A percentile compares a stretch with the other conserved stretches of the same genome.
Conservation (phyloP, 2,888 invertebrate genomes). For the Celastrina argiolus region DNA sequence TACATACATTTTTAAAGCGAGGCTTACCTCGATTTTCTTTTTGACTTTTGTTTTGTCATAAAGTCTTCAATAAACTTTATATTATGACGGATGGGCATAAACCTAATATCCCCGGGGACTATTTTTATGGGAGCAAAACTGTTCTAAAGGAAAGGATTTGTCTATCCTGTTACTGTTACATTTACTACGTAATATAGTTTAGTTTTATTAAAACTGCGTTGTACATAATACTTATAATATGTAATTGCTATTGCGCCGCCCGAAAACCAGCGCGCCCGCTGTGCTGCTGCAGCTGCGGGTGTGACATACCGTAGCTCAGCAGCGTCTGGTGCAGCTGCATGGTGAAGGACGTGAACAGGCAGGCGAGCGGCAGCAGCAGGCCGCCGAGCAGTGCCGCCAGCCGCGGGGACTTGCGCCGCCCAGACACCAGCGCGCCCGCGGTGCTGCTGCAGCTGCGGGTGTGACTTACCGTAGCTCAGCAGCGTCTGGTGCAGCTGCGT, state of each 20-base stretch:
- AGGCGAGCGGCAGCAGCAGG: conserved; percentile 88
- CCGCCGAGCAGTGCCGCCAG: conserved; percentile 92
- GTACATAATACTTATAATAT: too few species aligned
- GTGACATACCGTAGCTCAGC: conserved; percentile 85
- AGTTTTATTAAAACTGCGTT: too few species aligned
- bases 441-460: too few species aligned
- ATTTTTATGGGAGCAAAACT: neutral
- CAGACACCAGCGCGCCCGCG: conserved; percentile 87
- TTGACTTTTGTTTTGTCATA: neutral
- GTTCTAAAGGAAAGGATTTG: neutral
- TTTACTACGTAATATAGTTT: neutral
- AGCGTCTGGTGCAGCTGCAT: conserved; percentile 90
- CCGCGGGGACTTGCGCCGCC: conserved; percentile 86
- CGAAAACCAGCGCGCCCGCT: conserved; percentile 87
- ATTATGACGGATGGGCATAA: conserved; percentile 4
- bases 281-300: too few species aligned
- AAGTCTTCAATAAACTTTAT: conserved; percentile 1
- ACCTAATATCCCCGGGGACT: neutral
- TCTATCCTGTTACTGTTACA: neutral
- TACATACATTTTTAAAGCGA: neutral
- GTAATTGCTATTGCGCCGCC: too few species aligned
- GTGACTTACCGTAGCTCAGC: conserved; percentile 85
- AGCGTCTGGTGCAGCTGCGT: conserved; percentile 90
- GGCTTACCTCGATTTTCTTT: neutral
- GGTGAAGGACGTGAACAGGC: conserved; percentile 94